A percentile compares a stretch with the other conserved stretches of the same genome.
phyloP scores from a whole-genome alignment of 23 tunicate genomes.

The Botrylloides violaceus region DNA sequence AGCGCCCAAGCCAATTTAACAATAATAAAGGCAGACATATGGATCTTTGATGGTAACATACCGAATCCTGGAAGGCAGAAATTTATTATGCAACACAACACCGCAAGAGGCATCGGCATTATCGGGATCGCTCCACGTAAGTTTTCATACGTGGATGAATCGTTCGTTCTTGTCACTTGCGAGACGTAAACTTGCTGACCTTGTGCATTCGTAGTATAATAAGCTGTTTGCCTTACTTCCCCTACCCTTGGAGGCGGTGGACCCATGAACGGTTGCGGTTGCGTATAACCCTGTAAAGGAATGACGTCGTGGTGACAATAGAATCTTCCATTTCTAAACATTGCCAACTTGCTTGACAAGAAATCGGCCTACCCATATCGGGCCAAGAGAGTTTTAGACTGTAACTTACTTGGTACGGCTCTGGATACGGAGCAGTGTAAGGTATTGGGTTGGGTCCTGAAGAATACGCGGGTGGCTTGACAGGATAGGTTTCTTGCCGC shows the following conservation, averaged over 20 bases:
- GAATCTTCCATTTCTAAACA: too few species aligned
- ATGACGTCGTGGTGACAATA: too few species aligned
- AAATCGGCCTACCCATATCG: too few species aligned
- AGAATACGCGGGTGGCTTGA: not conserved
- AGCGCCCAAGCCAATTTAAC: not conserved
- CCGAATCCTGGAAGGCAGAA: constrained; percentile 64
- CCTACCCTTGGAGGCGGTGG: not conserved
- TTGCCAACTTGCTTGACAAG: too few species aligned
- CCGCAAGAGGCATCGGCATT: constrained; percentile 70
- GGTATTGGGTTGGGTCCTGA: not conserved
- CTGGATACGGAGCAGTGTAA: not conserved
- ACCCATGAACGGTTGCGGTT: constrained; percentile 25
- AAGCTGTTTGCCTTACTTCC: not conserved
- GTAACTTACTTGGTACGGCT: constrained; percentile 2
- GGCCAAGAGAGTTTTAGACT: too few species aligned
- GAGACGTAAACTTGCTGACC: constrained; percentile 24
- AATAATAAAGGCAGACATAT: not conserved
- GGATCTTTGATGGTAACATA: constrained; percentile 12
- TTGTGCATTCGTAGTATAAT: constrained; percentile 1
- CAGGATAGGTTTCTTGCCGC: not conserved
- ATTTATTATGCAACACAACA: constrained; percentile 49
- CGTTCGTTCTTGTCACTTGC: constrained; percentile 23
- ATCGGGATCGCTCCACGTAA: constrained; percentile 55
- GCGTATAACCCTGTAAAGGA: constrained; percentile 6
- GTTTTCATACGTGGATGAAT: constrained; percentile 15